These are phyloP conservation scores for Hecatera dysodea DNA, from an alignment of 2,888 invertebrate genomes.

Conservation along the genomic window DNA sequence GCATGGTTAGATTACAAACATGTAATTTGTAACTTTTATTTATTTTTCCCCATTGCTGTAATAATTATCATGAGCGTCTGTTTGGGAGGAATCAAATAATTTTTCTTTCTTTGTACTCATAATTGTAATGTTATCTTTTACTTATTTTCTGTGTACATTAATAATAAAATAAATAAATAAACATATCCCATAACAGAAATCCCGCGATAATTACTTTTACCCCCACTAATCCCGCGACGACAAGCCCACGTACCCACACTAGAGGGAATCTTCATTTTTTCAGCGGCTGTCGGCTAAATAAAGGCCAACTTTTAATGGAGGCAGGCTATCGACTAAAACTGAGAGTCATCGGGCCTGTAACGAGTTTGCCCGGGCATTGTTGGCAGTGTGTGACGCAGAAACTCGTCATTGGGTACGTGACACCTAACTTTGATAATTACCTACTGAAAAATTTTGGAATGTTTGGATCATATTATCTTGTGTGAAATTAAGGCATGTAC, in stretches of 20 bases:
- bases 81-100: too few relatives aligned
- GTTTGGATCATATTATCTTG: background rate
- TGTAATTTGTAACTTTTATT: too few relatives aligned
- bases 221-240: slow-evolving; percentile 49
- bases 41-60: too few relatives aligned
- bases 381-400: slow-evolving; percentile 18
- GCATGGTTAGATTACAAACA: too few relatives aligned
- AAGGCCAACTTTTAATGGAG: slow-evolving; percentile 75
- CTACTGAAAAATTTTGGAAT: background rate
- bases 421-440: slow-evolving; percentile 13
- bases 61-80: too few relatives aligned
- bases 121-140: too few relatives aligned
- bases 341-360: slow-evolving; percentile 66
- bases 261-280: slow-evolving; percentile 66
- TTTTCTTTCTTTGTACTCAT: too few relatives aligned
- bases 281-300: slow-evolving; percentile 67
- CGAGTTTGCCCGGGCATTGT: slow-evolving; percentile 42
- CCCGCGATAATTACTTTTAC: slow-evolving; percentile 16
- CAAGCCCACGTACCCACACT: slow-evolving; percentile 44
- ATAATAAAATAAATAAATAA: background rate
- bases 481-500: background rate
- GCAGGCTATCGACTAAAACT: slow-evolving; percentile 67
- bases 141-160: background rate
- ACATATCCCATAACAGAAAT: slow-evolving; percentile 7
- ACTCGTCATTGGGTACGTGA: slow-evolving; percentile 18